A percentile compares a stretch with the other conserved stretches of the same genome.
Evolutionary conservation across 2,113 vertebrate species (phyloP).

Genomic region (Cyrtonyx montezumae): DNA sequence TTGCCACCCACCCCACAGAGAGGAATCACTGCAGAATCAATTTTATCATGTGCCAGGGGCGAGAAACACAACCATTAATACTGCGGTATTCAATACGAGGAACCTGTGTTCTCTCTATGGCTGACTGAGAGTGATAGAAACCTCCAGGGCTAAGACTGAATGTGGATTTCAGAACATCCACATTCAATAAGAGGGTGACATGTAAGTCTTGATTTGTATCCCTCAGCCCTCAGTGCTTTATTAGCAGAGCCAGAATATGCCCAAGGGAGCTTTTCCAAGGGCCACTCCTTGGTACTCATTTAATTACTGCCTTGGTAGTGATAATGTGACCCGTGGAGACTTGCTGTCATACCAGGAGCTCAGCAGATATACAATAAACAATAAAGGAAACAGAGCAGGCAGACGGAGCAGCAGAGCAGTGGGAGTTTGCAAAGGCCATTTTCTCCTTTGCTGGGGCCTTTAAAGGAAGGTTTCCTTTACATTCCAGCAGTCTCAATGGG

Average conservation of each 20-base stretch:
- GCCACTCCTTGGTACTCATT: neutral
- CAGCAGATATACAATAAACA: neutral
- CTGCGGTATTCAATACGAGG: neutral
- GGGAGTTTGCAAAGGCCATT: neutral
- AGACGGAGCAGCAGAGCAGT: neutral
- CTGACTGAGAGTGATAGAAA: neutral
- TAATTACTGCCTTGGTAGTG: neutral
- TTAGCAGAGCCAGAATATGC: neutral
- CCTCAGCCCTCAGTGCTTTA: neutral
- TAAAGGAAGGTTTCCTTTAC: neutral
- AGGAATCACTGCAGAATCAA: neutral
- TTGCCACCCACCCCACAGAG: neutral
- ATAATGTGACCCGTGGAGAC: neutral
- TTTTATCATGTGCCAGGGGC: neutral
- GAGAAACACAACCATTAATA: neutral
- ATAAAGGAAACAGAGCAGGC: neutral
- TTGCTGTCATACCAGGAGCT: neutral
- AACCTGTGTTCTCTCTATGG: neutral
- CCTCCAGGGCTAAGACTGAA: neutral
- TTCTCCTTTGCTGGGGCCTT: neutral
- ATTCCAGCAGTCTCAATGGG: too few relatives aligned
- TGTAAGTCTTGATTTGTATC: neutral
- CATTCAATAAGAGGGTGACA: neutral
- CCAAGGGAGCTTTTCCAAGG: neutral
- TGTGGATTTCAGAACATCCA: neutral